Base-by-base conservation (phyloP, 2,797 vertebrate genomes). In the Loris lydekkerianus region DNA sequence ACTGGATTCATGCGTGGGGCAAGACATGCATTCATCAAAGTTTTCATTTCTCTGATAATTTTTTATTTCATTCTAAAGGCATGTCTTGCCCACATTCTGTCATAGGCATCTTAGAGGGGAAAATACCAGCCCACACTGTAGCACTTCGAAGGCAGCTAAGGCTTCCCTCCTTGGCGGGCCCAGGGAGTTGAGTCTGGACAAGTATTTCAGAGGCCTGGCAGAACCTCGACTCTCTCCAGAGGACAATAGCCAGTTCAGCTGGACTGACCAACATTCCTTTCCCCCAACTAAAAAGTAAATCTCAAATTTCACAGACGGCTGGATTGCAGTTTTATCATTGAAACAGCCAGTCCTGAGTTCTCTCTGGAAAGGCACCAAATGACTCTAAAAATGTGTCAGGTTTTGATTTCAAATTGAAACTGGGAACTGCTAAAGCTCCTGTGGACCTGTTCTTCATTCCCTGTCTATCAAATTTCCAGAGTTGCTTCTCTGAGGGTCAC, bases 321-420 rank as follows among this genome's bases (percentile, higher is more conserved):
- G 56, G 61, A 80, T 4, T 60, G 31, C n/a, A 69, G 43, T 63
- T 75, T 92, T 27, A 56, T 77, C 86, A 73, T 2, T 63, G 83
- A 76, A 85, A 70, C 69, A 21, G 27, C 43, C 17, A 10, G 63
- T 17, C 67, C 21, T 18, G 63, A 37, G n/a, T 43, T 75, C 77
- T 78, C 63, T 86, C 46, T 31, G 21, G 31, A 89, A 89, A 58
- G 58, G 15, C 17, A 34, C 56, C 53, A 31, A 82, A 86, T 27
- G 37, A 29, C 81, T 75, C 49, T 34, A 72, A 56, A 69, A 60
- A 58, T 5, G 1, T 34, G 65, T 25, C 56, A 56, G 77, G 46
- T 73, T 96, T 95, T 81, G 10, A 91, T 89, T 91, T 89, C 77
- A 53, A 63, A 61, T 23, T 21, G 34, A 76, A 67, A 75, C 61